Percentiles rank a stretch among this genome's conserved stretches.
These are phyloP conservation scores for Volucella inanis DNA, from an alignment of 2,888 invertebrate genomes.

Conservation along the genomic window DNA sequence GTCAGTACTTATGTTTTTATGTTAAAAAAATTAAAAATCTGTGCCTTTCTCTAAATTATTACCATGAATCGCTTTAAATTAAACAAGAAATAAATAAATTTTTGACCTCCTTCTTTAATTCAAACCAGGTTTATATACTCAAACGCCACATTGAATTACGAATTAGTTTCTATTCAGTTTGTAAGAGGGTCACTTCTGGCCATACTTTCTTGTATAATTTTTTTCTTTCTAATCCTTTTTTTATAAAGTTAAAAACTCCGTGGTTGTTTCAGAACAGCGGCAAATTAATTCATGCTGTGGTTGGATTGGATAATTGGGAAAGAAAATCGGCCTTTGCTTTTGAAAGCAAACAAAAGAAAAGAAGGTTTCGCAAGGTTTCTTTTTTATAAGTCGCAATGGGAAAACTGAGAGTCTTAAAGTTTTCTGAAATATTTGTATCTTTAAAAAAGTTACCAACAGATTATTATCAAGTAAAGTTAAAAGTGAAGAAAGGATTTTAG, in stretches of 20 bases:
- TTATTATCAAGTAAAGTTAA: no score
- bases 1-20: no score
- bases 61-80: no score
- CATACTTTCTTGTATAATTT: conserved; percentile 14
- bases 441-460: no score
- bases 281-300: conserved; percentile 36
- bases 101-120: no score
- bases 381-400: conserved; percentile 4
- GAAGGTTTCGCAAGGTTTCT: conserved; percentile 2
- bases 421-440: background rate
- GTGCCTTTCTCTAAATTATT: no score
- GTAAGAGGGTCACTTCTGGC: conserved; percentile 18
- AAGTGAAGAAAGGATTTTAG: no score
- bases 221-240: conserved; percentile 1
- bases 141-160: conserved; percentile 11
- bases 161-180: background rate
- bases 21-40: no score
- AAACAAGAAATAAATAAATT: no score
- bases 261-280: background rate
- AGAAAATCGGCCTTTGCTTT: conserved; percentile 5
- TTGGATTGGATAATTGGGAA: conserved; percentile 36
- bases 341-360: background rate
- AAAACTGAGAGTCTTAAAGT: background rate
- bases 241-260: background rate
- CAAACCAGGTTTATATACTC: no score